These are phyloP conservation scores for Puffinus mauretanicus DNA, from an alignment of 2,113 vertebrate genomes.

Conservation along the genomic window DNA sequence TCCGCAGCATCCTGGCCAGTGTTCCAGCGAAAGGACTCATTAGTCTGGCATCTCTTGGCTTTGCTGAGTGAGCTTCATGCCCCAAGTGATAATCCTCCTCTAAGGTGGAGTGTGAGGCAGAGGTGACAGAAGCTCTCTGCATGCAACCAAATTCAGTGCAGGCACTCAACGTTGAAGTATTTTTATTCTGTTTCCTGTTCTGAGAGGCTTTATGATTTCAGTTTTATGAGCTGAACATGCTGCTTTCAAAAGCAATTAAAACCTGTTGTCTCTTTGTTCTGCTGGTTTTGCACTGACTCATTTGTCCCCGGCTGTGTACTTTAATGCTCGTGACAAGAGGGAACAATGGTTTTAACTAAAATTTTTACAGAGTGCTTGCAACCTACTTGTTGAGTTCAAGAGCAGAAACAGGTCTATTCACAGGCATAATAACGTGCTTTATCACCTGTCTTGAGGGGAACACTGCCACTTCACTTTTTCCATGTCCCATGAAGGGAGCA, in stretches of 20 bases:
- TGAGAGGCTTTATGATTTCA: background rate
- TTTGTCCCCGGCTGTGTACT: background rate
- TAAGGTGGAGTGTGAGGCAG: too few relatives aligned
- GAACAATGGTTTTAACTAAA: too few relatives aligned
- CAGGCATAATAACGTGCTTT: fast-evolving
- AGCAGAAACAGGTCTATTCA: background rate
- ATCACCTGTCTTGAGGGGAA: too few relatives aligned
- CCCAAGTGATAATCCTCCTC: too few relatives aligned
- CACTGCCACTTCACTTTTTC: fast-evolving
- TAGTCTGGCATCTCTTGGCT: background rate
- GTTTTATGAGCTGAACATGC: background rate
- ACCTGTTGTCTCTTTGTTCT: background rate
- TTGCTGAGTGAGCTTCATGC: background rate
- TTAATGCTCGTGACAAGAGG: too few relatives aligned
- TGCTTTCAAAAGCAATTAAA: background rate
- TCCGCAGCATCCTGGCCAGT: background rate
- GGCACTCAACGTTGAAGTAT: background rate
- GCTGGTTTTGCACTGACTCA: background rate
- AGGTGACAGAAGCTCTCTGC: background rate
- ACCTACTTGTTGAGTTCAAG: too few relatives aligned
- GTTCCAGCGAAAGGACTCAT: background rate
- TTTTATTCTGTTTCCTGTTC: background rate
- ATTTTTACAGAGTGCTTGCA: background rate
- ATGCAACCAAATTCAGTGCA: fast-evolving
- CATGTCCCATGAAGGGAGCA: fast-evolving